A percentile compares a stretch with the other conserved stretches of the same genome.
Evolutionary conservation across 2,797 vertebrate genomes (phyloP).

Genomic region (Scarus forsteni): DNA sequence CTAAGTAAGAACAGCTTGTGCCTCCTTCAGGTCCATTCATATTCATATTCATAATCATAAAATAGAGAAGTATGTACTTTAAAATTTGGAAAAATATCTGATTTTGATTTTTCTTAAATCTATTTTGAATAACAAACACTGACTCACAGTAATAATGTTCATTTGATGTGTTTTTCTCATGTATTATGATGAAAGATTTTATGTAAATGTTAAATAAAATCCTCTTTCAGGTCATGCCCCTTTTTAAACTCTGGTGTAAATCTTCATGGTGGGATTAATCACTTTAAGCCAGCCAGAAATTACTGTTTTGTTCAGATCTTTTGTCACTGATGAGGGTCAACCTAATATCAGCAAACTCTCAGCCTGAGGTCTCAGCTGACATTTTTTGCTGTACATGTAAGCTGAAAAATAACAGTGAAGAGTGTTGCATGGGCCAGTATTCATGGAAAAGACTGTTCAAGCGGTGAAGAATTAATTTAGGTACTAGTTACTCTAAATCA

Average conservation of each 20-base stretch:
- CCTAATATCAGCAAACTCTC: slow-evolving; percentile 1
- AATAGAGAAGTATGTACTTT: background rate
- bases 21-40: background rate
- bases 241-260: slow-evolving; percentile 20
- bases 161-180: background rate
- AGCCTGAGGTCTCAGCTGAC: slow-evolving; percentile 14
- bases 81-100: background rate
- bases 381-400: slow-evolving; percentile 17
- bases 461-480: no score
- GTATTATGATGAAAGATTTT: background rate
- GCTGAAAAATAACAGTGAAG: background rate
- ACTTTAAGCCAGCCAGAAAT: slow-evolving; percentile 37
- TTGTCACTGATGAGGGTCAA: slow-evolving; percentile 2
- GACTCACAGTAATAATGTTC: background rate
- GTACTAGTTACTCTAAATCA: no score
- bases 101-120: background rate
- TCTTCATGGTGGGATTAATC: slow-evolving; percentile 19
- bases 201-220: background rate
- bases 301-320: background rate
- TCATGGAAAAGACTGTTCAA: background rate
- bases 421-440: background rate
- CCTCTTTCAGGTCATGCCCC: background rate
- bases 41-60: no score
- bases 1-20: background rate
- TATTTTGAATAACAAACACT: background rate